phyloP scores from a whole-genome alignment of 2,888 invertebrate species.

The Nephrocerus scutellatus region DNA sequence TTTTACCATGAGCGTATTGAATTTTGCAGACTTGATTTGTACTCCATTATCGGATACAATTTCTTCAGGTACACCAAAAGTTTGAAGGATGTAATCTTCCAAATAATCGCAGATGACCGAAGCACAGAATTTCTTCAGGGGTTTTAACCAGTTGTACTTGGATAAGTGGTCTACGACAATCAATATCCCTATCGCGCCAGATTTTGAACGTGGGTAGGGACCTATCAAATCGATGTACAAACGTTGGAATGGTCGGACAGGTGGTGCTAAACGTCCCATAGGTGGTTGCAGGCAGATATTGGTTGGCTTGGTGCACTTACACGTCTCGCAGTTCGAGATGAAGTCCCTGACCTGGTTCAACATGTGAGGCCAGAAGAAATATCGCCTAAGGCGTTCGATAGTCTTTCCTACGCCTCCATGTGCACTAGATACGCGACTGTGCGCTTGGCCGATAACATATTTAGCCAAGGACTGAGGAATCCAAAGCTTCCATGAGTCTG shows the following conservation, averaged over 20 bases:
- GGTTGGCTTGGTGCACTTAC: slow-evolving; percentile 1
- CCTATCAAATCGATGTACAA: slow-evolving; percentile 14
- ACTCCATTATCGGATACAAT: slow-evolving; percentile 28
- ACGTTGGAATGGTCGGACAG: slow-evolving; percentile 13
- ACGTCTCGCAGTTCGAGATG: slow-evolving; percentile 2
- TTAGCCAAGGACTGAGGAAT: neutral
- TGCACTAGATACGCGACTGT: too few species aligned
- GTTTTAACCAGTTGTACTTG: slow-evolving; percentile 11
- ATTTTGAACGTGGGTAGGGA: slow-evolving; percentile 10
- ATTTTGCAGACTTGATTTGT: slow-evolving; percentile 22
- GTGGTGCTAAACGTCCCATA: too few species aligned
- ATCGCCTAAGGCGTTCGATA: slow-evolving; percentile 5
- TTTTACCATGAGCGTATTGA: slow-evolving; percentile 14
- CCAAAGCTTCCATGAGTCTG: slow-evolving; percentile 8
- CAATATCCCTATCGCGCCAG: slow-evolving; percentile 7
- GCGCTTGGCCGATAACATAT: neutral
- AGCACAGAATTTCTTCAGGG: slow-evolving; percentile 8
- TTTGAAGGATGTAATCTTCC: slow-evolving; percentile 19
- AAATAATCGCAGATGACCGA: slow-evolving; percentile 2
- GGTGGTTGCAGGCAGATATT: neutral
- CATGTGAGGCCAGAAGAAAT: slow-evolving; percentile 13
- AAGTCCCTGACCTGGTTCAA: slow-evolving; percentile 10
- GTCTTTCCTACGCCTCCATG: slow-evolving; percentile 9
- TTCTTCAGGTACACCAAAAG: slow-evolving; percentile 26
- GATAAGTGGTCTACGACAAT: slow-evolving; percentile 15